Evolutionary conservation across 1,140 invertebrate species (phyloP), one percentile per base, ranked within the genome.

Genomic region (Scaptodrosophila lebanonensis): DNA sequence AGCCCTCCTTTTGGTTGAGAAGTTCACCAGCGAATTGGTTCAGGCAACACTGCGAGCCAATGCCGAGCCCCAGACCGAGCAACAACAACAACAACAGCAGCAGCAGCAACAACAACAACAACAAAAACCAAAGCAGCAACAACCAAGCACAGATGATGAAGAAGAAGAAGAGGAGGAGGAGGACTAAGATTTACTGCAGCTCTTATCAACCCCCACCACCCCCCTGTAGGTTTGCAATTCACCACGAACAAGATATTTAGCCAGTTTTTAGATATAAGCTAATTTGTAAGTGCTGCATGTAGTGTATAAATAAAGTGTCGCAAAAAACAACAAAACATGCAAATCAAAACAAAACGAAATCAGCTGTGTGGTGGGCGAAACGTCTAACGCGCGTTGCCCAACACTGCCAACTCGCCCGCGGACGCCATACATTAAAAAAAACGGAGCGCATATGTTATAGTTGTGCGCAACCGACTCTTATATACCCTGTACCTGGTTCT

Each of bases 21-120:
- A 69, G 50, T 86, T 87, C 49, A 86, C 85, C 8, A 66, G 64
- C 13, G 85, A 87, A 33, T 42, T 87, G 25, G 76, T 85, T 5
- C 70, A 71, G 33, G 69, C 66, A 2, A 36, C 75, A 2, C 43
- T 79, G 6, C 47, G 30, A 1, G 16, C 27, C 39, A 61, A 45
- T 15, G 33, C 44, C 5, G 11, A 45, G 13, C 15, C 17, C 29
- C 16, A 38, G 22, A n/a, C n/a, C 38, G 44, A 38, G 20, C 38
- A 12, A 16, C 47, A 66, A 40, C 5, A 25, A 3, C 42, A 64
- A 22, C 35, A 47, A 17, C n/a, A 5, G 1, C 45, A 35, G 50
- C 32, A 66, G 53, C 18, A 35, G 17, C 29, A 33, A 17, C 17
- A 5, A 13, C 17, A 36, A 11, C 9, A 17, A 32, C 16, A 44